Percentiles rank a stretch among this genome's conserved stretches.
Evolutionary conservation across 1,140 invertebrate genomes (phyloP).

Genomic region (Oreohelix idahoensis): DNA sequence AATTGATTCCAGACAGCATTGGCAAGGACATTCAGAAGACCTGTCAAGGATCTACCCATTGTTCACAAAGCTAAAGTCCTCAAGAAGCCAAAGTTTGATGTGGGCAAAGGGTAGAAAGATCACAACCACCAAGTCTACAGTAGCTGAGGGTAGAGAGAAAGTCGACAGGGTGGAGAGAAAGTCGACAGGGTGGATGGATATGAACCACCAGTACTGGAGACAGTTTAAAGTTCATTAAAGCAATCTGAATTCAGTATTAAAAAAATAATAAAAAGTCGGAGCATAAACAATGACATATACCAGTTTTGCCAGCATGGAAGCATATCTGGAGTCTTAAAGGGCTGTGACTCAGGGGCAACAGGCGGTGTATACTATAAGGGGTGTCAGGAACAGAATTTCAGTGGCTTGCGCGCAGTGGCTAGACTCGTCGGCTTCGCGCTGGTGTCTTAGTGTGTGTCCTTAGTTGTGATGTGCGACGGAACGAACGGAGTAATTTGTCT

Average conservation of each 20-base stretch:
- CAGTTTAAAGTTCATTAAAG: constrained; percentile 80
- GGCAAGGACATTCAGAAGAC: constrained; percentile 99
- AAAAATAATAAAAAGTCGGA: too few species aligned
- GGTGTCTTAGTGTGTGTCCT: too few species aligned
- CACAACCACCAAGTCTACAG: constrained; percentile 75
- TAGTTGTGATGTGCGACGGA: too few species aligned
- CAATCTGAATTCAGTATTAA: neutral
- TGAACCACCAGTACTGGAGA: constrained; percentile 96
- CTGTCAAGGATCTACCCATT: constrained; percentile 97
- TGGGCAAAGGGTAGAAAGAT: constrained; percentile 71
- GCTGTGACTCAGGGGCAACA: too few species aligned
- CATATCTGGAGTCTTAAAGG: too few species aligned
- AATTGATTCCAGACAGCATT: constrained; percentile 96
- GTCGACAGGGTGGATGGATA: constrained; percentile 96
- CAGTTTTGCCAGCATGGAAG: too few species aligned
- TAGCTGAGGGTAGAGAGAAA: constrained; percentile 83
- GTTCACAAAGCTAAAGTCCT: constrained; percentile 99
- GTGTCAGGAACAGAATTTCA: too few species aligned
- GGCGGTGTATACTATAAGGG: too few species aligned
- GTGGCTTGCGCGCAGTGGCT: too few species aligned
- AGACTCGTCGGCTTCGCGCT: too few species aligned
- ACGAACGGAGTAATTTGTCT: too few species aligned
- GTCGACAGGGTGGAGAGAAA: constrained; percentile 92
- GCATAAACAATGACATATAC: too few species aligned
- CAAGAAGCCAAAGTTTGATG: constrained; percentile 98